Percentiles rank a stretch among this genome's conserved stretches.
phyloP scores from a whole-genome alignment of 2,113 vertebrate genomes.

The Gulo gulo region DNA sequence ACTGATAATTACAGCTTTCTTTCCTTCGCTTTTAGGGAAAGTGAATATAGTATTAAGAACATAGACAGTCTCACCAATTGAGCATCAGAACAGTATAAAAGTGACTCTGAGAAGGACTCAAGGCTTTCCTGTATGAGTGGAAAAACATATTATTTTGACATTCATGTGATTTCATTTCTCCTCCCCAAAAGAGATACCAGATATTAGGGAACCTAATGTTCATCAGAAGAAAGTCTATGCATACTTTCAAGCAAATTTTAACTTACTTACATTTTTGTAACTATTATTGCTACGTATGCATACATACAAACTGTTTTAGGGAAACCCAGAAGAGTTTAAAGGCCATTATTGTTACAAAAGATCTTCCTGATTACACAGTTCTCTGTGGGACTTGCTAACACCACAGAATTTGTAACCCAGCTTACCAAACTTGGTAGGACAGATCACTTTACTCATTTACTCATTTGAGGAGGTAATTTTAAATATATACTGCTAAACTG shows the following conservation, averaged over 20 bases:
- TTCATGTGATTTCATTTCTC: background rate
- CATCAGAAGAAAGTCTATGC: background rate
- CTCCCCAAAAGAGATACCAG: background rate
- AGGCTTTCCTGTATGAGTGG: background rate
- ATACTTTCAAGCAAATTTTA: background rate
- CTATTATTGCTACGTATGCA: background rate
- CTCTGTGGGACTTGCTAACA: background rate
- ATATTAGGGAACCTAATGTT: constrained; percentile 16
- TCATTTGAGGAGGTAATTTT: background rate
- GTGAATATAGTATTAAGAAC: background rate
- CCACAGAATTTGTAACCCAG: background rate
- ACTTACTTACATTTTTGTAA: background rate
- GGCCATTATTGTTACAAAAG: background rate
- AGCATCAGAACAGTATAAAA: background rate
- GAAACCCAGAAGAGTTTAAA: background rate
- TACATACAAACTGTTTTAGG: background rate
- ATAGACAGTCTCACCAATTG: background rate
- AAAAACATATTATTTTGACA: background rate
- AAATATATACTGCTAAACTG: constrained; percentile 24
- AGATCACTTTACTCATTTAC: background rate
- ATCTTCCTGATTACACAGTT: background rate
- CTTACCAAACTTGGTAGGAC: background rate
- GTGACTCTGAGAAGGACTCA: background rate
- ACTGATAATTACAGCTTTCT: background rate
- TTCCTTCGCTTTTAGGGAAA: background rate